Evolutionary conservation across 2,888 invertebrate genomes (phyloP).

Genomic region (Harpalus rufipes): DNA sequence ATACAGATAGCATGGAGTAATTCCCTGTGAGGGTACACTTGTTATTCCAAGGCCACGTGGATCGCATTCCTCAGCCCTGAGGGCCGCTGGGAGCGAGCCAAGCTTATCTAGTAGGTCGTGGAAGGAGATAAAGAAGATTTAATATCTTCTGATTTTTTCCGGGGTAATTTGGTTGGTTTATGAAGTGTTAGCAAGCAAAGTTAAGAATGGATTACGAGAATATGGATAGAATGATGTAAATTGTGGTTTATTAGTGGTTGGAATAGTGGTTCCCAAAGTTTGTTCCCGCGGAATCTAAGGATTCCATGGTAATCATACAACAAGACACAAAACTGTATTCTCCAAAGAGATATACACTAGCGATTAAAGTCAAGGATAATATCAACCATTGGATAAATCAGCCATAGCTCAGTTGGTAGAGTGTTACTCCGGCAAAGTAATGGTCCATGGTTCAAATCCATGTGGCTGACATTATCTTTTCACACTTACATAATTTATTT

Average conservation of each 20-base stretch:
- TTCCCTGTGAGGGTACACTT: constrained; percentile 23
- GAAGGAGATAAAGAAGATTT: constrained; percentile 44
- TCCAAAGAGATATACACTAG: no score
- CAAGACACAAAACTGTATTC: no score
- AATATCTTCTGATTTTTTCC: constrained; percentile 29
- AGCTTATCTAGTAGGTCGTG: constrained; percentile 35
- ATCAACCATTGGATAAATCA: no score
- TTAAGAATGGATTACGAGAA: not conserved
- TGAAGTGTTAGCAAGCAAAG: constrained; percentile 16
- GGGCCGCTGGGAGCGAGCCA: not conserved
- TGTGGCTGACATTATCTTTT: no score
- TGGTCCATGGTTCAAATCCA: no score
- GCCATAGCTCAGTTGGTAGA: no score
- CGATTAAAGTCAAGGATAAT: no score
- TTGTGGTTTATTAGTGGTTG: constrained; percentile 7
- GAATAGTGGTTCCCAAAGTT: no score
- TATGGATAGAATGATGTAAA: not conserved
- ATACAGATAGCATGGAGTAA: constrained; percentile 46
- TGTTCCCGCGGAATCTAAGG: no score
- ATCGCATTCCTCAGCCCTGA: not conserved
- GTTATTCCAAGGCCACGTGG: constrained; percentile 14
- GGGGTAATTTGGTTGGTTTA: constrained; percentile 8
- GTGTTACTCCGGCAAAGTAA: no score
- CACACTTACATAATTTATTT: no score
- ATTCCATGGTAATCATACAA: no score